Conservation (phyloP, 2,113 vertebrate genomes). For the Lasiurus cinereus region DNA sequence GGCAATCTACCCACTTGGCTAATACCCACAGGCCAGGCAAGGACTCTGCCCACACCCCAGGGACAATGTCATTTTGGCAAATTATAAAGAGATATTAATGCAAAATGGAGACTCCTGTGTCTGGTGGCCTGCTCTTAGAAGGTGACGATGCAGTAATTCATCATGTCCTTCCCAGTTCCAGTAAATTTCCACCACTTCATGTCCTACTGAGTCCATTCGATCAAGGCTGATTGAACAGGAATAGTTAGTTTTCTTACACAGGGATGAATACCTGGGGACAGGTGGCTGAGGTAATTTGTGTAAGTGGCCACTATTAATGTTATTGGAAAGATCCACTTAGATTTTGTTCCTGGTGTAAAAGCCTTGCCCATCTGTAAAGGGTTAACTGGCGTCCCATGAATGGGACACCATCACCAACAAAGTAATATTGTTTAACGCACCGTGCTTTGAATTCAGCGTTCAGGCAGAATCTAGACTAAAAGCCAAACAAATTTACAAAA, state of each 20-base stretch:
- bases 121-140: conserved; percentile 70
- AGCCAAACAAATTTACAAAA: conserved; percentile 96
- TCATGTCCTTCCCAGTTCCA: conserved; percentile 76
- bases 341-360: conserved; percentile 76
- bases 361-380: conserved; percentile 78
- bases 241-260: conserved; percentile 76
- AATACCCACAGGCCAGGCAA: conserved; percentile 39
- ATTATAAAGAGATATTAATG: conserved; percentile 70
- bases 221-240: conserved; percentile 64
- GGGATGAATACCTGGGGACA: conserved; percentile 75
- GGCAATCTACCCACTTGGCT: background rate
- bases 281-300: conserved; percentile 56
- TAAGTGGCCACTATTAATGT: conserved; percentile 82
- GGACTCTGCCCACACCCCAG: conserved; percentile 49
- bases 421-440: conserved; percentile 84
- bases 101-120: conserved; percentile 53
- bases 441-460: conserved; percentile 87
- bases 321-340: conserved; percentile 59
- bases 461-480: conserved; percentile 92
- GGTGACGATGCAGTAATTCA: conserved; percentile 59
- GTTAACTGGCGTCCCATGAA: conserved; percentile 85
- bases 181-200: conserved; percentile 77
- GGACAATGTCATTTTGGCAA: conserved; percentile 67
- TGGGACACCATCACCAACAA: conserved; percentile 78
- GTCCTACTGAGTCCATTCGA: conserved; percentile 79